Evolutionary conservation across 2,888 invertebrate genomes (phyloP).

Genomic region (Heliconius charithonia): DNA sequence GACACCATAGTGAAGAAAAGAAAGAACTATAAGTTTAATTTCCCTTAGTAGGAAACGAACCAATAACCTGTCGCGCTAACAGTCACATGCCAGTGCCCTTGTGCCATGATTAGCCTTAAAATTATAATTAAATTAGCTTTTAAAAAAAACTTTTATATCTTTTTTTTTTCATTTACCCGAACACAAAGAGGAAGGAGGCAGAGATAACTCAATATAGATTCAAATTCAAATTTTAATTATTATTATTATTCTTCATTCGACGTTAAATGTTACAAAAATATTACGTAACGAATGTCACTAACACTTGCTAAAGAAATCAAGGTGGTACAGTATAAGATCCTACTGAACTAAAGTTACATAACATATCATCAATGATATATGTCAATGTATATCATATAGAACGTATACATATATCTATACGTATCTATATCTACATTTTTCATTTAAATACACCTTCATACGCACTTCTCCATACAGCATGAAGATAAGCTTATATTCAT

Average conservation of each 20-base stretch:
- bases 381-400: not conserved
- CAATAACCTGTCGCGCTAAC: too few species aligned
- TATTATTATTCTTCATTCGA: not conserved
- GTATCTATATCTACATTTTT: not conserved
- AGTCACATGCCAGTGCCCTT: too few species aligned
- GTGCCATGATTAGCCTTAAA: too few species aligned
- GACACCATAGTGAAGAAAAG: not conserved
- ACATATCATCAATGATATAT: not conserved
- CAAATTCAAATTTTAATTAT: too few species aligned
- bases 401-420: not conserved
- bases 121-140: too few species aligned
- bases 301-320: not conserved
- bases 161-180: too few species aligned
- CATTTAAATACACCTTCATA: not conserved
- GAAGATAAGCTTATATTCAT: not conserved
- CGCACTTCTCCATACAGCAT: not conserved
- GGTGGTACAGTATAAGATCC: not conserved
- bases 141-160: too few species aligned
- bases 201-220: too few species aligned
- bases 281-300: not conserved
- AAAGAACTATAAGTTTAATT: not conserved
- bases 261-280: not conserved
- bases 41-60: too few species aligned
- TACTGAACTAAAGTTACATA: not conserved
- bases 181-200: too few species aligned